Conservation (phyloP, 2,888 invertebrate species). For the Dysmachus trigonus region DNA sequence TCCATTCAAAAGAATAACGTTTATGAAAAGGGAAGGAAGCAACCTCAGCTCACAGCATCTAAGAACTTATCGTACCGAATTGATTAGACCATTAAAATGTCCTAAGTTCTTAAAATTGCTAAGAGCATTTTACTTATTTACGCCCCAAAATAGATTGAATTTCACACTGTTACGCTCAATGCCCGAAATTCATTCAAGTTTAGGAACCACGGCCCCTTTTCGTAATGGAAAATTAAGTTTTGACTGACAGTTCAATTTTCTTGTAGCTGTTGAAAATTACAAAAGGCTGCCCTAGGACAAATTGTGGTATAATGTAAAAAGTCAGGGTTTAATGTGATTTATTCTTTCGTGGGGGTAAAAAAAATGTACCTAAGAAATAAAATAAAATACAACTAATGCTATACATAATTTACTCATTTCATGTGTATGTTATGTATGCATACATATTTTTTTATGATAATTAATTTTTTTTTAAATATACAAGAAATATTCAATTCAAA, state of each 20-base stretch:
- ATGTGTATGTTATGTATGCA: too few species aligned
- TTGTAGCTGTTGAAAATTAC: not conserved
- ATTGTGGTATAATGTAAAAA: not conserved
- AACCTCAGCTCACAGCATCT: not conserved
- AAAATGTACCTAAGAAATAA: not conserved
- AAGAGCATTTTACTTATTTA: not conserved
- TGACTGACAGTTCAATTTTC: not conserved
- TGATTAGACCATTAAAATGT: not conserved
- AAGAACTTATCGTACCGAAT: not conserved
- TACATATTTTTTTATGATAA: too few species aligned
- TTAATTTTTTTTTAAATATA: too few species aligned
- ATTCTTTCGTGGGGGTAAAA: not conserved
- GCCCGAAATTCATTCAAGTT: not conserved
- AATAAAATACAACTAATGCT: not conserved
- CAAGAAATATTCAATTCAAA: too few species aligned
- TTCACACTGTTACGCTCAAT: not conserved
- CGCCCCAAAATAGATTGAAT: not conserved
- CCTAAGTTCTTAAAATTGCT: not conserved
- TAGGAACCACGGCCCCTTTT: not conserved
- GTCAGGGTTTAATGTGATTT: not conserved
- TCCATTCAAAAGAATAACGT: not conserved
- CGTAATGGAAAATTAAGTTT: not conserved
- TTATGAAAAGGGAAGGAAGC: not conserved
- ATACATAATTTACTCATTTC: not conserved
- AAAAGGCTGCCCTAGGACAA: not conserved